A percentile compares a stretch with the other conserved stretches of the same genome.
These are phyloP conservation scores for Rhorus exstirpatorius DNA, from an alignment of 2,888 invertebrate genomes.

Conservation along the genomic window DNA sequence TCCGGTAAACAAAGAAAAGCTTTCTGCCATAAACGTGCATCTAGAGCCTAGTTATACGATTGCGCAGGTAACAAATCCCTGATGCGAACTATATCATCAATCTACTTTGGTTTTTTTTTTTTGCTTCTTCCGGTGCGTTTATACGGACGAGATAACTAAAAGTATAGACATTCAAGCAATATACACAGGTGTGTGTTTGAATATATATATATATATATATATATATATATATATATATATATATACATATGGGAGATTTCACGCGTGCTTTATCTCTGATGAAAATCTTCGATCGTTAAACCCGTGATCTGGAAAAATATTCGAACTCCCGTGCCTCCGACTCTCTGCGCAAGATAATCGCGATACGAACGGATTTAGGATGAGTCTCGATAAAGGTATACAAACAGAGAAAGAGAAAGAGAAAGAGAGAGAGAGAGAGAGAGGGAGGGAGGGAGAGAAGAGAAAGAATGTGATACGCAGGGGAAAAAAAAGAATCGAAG, in stretches of 20 bases:
- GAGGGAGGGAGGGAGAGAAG: background rate
- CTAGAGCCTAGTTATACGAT: slow-evolving; percentile 19
- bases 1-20: slow-evolving; percentile 45
- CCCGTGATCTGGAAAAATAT: slow-evolving; percentile 64
- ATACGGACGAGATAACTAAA: background rate
- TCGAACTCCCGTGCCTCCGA: slow-evolving; percentile 46
- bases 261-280: slow-evolving; percentile 64
- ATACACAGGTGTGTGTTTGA: background rate
- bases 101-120: background rate
- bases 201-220: background rate
- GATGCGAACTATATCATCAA: slow-evolving; percentile 10
- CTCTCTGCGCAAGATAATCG: slow-evolving; percentile 51
- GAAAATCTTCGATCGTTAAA: slow-evolving; percentile 68
- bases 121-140: background rate
- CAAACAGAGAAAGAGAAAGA: background rate
- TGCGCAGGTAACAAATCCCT: slow-evolving; percentile 37
- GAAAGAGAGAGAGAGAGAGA: background rate
- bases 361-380: slow-evolving; percentile 62
- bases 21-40: background rate
- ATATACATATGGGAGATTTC: slow-evolving; percentile 45
- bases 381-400: slow-evolving; percentile 39
- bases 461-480: slow-evolving; percentile 18
- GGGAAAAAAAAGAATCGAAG: slow-evolving; percentile 48
- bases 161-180: background rate
- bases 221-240: background rate